phyloP scores from a whole-genome alignment of 2,113 vertebrate species.

The Anarrhichthys ocellatus region DNA sequence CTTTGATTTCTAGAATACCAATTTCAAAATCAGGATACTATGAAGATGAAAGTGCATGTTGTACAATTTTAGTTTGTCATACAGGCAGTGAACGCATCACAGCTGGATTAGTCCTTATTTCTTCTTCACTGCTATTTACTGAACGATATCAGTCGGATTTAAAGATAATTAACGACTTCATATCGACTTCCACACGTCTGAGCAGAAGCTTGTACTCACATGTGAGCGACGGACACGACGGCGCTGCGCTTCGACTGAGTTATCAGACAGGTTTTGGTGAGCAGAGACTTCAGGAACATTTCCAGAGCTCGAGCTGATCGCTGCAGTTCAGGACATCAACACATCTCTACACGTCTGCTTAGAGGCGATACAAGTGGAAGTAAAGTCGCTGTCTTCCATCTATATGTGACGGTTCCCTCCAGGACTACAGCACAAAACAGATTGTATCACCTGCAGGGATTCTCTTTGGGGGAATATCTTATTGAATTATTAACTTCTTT shows the following conservation, averaged over 20 bases:
- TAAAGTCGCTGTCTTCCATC: neutral
- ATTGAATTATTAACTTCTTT: neutral
- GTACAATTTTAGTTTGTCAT: neutral
- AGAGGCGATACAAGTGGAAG: neutral
- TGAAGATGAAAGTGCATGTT: neutral
- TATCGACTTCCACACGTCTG: too few relatives aligned
- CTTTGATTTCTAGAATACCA: too few relatives aligned
- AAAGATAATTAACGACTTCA: neutral
- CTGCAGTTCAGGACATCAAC: slow-evolving; percentile 50
- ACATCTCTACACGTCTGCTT: too few relatives aligned
- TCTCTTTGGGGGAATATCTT: neutral
- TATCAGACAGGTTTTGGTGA: slow-evolving; percentile 76
- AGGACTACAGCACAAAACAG: neutral
- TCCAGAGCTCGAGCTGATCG: slow-evolving; percentile 80
- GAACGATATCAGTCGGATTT: neutral
- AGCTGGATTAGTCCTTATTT: rapidly evolving
- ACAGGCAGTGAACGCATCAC: neutral
- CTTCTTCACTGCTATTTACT: neutral
- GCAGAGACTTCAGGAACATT: slow-evolving; percentile 81
- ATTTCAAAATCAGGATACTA: neutral
- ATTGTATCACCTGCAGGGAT: neutral
- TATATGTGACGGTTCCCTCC: neutral
- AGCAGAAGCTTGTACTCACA: slow-evolving; percentile 68
- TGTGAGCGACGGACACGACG: slow-evolving; percentile 78
- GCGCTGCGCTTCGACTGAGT: slow-evolving; percentile 79